Conservation (phyloP, 1,140 invertebrate genomes). For the Phymastichus coffea region DNA sequence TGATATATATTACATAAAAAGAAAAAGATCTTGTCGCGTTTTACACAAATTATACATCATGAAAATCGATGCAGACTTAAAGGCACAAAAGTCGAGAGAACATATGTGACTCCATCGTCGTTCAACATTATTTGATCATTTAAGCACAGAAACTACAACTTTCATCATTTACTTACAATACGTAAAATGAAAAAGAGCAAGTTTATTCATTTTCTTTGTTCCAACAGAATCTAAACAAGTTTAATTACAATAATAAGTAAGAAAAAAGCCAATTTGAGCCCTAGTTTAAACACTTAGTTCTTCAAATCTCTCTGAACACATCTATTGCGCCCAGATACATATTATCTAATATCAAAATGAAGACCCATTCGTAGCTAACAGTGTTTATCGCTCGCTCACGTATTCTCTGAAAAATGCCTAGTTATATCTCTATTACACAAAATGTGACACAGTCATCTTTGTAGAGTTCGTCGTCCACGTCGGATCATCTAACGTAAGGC, state of each 20-base stretch:
- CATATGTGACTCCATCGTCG: constrained; percentile 26
- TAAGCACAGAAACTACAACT: constrained; percentile 24
- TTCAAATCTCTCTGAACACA: constrained; percentile 58
- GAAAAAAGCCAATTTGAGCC: constrained; percentile 44
- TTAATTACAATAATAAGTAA: constrained; percentile 24
- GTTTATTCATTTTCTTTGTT: constrained; percentile 9
- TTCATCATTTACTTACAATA: constrained; percentile 18
- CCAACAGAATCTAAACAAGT: too few relatives aligned
- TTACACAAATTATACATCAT: constrained; percentile 46
- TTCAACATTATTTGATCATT: constrained; percentile 26
- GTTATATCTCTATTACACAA: constrained; percentile 48
- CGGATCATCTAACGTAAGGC: constrained; percentile 55
- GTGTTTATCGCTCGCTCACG: constrained; percentile 50
- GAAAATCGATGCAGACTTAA: constrained; percentile 40
- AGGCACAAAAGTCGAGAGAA: constrained; percentile 50
- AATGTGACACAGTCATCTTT: constrained; percentile 41
- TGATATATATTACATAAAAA: constrained; percentile 36
- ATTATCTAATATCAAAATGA: constrained; percentile 56
- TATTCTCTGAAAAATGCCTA: constrained; percentile 48
- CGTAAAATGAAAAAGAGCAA: constrained; percentile 25
- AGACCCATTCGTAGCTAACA: constrained; percentile 51
- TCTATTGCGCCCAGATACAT: constrained; percentile 63
- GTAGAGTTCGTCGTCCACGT: constrained; percentile 29
- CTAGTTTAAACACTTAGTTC: constrained; percentile 41
- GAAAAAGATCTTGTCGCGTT: constrained; percentile 35